Evolutionary conservation across 1,140 invertebrate genomes (phyloP).

Genomic region (Periplaneta americana): DNA sequence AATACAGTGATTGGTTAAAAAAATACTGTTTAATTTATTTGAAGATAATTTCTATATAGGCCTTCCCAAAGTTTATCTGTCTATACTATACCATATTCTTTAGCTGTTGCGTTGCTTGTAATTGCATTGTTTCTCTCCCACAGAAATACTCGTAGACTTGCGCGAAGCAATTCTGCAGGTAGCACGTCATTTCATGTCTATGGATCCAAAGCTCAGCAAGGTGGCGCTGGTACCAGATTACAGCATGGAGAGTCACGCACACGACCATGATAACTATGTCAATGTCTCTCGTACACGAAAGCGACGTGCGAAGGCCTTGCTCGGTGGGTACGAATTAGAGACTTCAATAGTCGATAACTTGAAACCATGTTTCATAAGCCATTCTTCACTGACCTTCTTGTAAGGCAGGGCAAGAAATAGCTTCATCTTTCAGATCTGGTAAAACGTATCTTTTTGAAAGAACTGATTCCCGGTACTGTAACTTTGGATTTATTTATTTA

Average conservation of each 20-base stretch:
- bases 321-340: conserved; percentile 60
- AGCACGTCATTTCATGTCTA: conserved; percentile 80
- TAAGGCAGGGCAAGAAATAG: too few relatives aligned
- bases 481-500: too few relatives aligned
- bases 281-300: conserved; percentile 83
- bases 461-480: too few relatives aligned
- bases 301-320: conserved; percentile 88
- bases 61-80: too few relatives aligned
- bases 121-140: conserved; percentile 25
- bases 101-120: background rate
- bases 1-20: too few relatives aligned
- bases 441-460: too few relatives aligned
- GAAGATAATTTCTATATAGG: background rate
- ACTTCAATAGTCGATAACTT: too few relatives aligned
- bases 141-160: conserved; percentile 91
- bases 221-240: conserved; percentile 88
- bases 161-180: conserved; percentile 90
- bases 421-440: too few relatives aligned
- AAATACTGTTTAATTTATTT: too few relatives aligned
- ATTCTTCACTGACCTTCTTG: too few relatives aligned
- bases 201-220: conserved; percentile 66
- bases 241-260: conserved; percentile 88
- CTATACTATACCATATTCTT: too few relatives aligned
- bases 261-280: conserved; percentile 91
- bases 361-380: too few relatives aligned